These are phyloP conservation scores for Eclectus roratus DNA, from an alignment of 2,113 vertebrate species.

Conservation along the genomic window DNA sequence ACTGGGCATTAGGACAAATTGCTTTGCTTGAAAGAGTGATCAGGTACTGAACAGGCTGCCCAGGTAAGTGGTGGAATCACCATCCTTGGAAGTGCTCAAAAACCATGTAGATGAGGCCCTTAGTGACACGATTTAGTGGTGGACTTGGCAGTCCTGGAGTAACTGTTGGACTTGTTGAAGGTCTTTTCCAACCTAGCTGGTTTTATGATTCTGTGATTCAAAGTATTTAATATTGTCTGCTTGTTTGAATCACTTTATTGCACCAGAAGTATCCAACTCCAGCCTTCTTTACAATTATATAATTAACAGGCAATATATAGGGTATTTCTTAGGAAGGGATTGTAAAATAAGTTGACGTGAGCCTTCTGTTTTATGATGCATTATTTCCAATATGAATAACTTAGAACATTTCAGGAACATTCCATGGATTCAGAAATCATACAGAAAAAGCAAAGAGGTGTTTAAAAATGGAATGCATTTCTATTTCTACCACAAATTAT, in stretches of 20 bases:
- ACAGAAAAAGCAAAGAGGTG: neutral
- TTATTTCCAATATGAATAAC: neutral
- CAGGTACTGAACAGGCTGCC: neutral
- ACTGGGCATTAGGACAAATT: neutral
- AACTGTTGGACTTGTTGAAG: neutral
- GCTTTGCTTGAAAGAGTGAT: neutral
- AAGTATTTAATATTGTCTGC: neutral
- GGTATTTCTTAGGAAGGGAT: neutral
- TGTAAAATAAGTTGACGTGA: neutral
- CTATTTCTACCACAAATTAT: neutral
- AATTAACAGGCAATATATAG: neutral
- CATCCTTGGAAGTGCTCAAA: neutral
- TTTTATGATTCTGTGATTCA: neutral
- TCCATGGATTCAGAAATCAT: neutral
- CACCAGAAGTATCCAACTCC: neutral
- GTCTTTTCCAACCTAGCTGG: neutral
- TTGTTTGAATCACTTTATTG: neutral
- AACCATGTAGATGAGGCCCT: neutral
- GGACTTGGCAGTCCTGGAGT: neutral
- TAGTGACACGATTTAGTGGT: neutral
- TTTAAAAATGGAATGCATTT: neutral
- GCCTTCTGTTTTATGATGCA: neutral
- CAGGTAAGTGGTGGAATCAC: neutral
- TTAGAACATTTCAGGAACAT: neutral
- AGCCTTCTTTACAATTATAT: rapidly evolving